These are phyloP conservation scores for Sphenopsis melanotis DNA, from an alignment of 2,797 vertebrate species.

Conservation along the genomic window DNA sequence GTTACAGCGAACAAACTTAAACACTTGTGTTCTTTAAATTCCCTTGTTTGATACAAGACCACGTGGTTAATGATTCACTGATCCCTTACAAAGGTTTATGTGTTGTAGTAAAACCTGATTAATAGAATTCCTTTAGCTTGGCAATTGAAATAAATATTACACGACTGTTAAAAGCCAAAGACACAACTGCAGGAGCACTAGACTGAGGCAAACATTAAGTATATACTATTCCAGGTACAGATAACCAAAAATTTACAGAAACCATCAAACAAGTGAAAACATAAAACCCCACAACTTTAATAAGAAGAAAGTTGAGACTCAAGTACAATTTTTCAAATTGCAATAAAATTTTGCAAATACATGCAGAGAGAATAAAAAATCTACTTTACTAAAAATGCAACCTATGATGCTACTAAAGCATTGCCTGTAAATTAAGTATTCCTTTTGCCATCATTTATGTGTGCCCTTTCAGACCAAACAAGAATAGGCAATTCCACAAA, in stretches of 20 bases:
- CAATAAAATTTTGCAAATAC: background rate
- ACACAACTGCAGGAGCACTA: background rate
- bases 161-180: background rate
- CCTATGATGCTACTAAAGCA: background rate
- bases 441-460: background rate
- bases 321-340: background rate
- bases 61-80: conserved; percentile 45
- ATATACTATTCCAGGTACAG: background rate
- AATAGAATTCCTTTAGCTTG: background rate
- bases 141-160: background rate
- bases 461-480: background rate
- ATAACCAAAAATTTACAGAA: background rate
- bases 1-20: conserved; percentile 63
- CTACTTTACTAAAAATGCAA: background rate
- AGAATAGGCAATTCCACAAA: background rate
- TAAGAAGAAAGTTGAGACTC: background rate
- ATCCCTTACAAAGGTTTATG: conserved; percentile 24
- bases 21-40: conserved; percentile 63
- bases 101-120: conserved; percentile 12
- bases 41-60: conserved; percentile 44
- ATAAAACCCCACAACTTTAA: background rate
- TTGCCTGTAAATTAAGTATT: background rate
- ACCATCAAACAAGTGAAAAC: background rate
- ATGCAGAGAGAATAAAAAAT: background rate
- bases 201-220: background rate